A percentile compares a stretch with the other conserved stretches of the same genome.
Evolutionary conservation across 2,797 vertebrate genomes (phyloP).

Genomic region (Sandelia bainsii): DNA sequence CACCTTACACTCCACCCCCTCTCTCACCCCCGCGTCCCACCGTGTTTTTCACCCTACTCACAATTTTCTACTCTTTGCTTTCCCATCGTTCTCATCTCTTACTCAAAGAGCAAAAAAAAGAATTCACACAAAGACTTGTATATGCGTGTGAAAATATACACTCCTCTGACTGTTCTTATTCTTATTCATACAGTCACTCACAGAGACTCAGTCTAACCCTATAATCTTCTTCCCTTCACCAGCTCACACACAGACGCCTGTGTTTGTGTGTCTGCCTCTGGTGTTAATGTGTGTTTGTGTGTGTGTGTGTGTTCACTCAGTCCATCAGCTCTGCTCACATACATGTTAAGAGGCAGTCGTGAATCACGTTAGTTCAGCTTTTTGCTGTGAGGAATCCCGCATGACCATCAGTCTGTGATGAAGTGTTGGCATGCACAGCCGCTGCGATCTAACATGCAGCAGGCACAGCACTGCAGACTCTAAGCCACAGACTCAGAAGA

Average conservation of each 20-base stretch:
- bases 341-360: constrained; percentile 42
- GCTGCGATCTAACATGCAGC: constrained; percentile 37
- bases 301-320: constrained; percentile 11
- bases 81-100: constrained; percentile 23
- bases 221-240: constrained; percentile 67
- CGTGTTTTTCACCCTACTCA: constrained; percentile 28
- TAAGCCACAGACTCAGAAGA: constrained; percentile 34
- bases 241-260: constrained; percentile 14
- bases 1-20: constrained; percentile 23
- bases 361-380: constrained; percentile 53
- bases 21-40: constrained; percentile 24
- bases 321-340: constrained; percentile 36
- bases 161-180: constrained; percentile 54
- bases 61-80: constrained; percentile 26
- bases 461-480: constrained; percentile 43
- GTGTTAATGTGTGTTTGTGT: constrained; percentile 26
- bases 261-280: constrained; percentile 21
- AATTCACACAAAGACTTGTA: constrained; percentile 12
- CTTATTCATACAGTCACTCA: constrained; percentile 70
- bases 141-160: constrained; percentile 16
- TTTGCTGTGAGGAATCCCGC: constrained; percentile 40
- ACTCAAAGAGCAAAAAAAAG: neutral
- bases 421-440: constrained; percentile 30
- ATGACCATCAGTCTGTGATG: constrained; percentile 34
- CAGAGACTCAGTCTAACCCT: constrained; percentile 62